Conservation (phyloP, 2,113 vertebrate genomes). For the Myanophis thanlyinensis region DNA sequence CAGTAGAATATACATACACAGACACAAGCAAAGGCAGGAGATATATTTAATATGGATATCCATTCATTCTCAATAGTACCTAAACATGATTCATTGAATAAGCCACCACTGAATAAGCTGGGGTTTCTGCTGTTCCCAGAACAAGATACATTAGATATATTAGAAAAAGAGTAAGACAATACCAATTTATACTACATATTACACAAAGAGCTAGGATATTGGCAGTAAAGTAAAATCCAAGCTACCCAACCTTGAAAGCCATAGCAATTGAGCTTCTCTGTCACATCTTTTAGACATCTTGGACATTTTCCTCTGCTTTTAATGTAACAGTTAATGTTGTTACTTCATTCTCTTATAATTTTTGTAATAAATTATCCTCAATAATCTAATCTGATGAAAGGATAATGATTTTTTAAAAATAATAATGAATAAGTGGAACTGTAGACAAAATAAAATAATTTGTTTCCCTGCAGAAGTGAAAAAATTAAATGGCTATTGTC, state of each 20-base stretch:
- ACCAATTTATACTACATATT: not conserved
- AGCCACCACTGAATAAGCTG: not conserved
- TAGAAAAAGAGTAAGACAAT: not conserved
- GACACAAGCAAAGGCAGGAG: not conserved
- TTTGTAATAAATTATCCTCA: not conserved
- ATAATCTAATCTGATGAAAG: not conserved
- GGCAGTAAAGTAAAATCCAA: not conserved
- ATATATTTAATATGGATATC: not conserved
- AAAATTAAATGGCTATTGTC: not conserved
- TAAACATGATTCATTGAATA: not conserved
- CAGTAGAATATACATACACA: not conserved
- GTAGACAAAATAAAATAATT: not conserved
- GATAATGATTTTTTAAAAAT: not conserved
- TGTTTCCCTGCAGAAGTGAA: not conserved
- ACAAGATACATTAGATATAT: not conserved
- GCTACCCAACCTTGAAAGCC: not conserved
- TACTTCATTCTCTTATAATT: not conserved
- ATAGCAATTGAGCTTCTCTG: not conserved
- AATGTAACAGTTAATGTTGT: not conserved
- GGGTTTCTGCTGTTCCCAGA: not conserved
- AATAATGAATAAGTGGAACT: not conserved
- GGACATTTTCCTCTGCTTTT: not conserved
- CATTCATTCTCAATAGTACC: not conserved
- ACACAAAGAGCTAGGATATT: not conserved
- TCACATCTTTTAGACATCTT: not conserved